phyloP scores from a whole-genome alignment of 2,113 vertebrate species.

The Drymodes brunneopygia region DNA sequence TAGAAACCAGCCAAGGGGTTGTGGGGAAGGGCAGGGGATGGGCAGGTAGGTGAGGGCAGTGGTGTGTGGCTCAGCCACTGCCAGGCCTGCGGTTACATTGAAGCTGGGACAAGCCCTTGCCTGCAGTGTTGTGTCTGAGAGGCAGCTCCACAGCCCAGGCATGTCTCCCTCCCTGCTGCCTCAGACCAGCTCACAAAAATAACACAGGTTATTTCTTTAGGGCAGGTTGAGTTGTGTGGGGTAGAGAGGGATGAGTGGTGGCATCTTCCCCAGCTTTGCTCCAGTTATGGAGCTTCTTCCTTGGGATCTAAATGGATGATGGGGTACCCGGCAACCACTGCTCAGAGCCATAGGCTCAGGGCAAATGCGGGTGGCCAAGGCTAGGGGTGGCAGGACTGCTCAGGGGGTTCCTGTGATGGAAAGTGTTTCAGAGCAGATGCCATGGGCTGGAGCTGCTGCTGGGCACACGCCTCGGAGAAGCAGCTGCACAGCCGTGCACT shows the following conservation, averaged over 20 bases:
- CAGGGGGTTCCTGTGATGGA: not conserved
- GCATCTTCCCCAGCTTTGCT: not conserved
- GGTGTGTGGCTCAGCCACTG: rapidly evolving
- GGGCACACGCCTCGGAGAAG: not conserved
- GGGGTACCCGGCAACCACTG: not conserved
- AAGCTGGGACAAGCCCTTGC: not conserved
- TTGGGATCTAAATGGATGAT: not conserved
- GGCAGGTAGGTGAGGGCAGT: rapidly evolving
- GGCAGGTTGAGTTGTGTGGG: not conserved
- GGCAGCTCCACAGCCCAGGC: not conserved
- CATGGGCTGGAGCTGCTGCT: rapidly evolving
- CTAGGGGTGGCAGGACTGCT: not conserved
- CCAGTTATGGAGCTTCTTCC: not conserved
- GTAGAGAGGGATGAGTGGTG: not conserved
- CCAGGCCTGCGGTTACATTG: not conserved
- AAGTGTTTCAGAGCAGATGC: not conserved
- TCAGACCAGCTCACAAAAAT: not conserved
- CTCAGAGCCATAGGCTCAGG: not conserved
- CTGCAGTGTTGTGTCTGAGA: not conserved
- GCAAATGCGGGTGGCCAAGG: not conserved
- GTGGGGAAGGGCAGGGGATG: not conserved
- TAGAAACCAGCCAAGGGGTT: not conserved
- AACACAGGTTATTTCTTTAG: rapidly evolving
- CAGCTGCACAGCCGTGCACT: not conserved
- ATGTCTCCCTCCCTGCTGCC: not conserved